Conservation (phyloP, 1,140 invertebrate genomes). For the Antheraea mylitta region DNA sequence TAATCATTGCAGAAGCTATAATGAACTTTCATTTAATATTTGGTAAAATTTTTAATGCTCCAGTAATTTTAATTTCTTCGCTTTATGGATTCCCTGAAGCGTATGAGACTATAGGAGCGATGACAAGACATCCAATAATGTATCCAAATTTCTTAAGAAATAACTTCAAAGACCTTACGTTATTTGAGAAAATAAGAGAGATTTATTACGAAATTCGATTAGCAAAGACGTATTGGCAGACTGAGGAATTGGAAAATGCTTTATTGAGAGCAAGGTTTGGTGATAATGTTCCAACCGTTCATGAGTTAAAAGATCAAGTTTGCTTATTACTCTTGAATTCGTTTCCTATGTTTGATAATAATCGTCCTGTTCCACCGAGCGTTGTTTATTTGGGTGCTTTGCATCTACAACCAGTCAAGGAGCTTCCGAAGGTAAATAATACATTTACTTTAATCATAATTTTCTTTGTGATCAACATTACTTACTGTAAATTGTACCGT, state of each 20-base stretch:
- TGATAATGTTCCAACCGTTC: neutral
- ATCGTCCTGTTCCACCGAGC: slow-evolving; percentile 8
- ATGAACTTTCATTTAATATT: slow-evolving; percentile 4
- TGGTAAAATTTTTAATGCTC: slow-evolving; percentile 14
- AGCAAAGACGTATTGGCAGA: neutral
- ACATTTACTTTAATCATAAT: neutral
- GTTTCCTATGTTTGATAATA: slow-evolving; percentile 11
- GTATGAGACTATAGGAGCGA: neutral
- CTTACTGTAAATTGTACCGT: no score
- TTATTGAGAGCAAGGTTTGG: neutral
- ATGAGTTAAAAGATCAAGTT: neutral
- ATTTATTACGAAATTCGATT: slow-evolving; percentile 10
- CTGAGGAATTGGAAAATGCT: slow-evolving; percentile 1
- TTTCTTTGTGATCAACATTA: no score
- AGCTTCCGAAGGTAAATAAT: slow-evolving; percentile 6
- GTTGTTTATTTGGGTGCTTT: slow-evolving; percentile 10
- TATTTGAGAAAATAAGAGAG: slow-evolving; percentile 11
- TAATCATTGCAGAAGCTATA: slow-evolving; percentile 15
- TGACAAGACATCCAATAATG: slow-evolving; percentile 3
- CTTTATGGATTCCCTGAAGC: slow-evolving; percentile 6
- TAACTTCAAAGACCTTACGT: slow-evolving; percentile 7
- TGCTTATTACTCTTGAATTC: slow-evolving; percentile 6
- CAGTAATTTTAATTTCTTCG: slow-evolving; percentile 15
- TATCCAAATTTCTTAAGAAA: slow-evolving; percentile 8
- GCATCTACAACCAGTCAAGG: slow-evolving; percentile 9